phyloP scores from a whole-genome alignment of 2,797 vertebrate species.

The Lophotriccus pileatus region DNA sequence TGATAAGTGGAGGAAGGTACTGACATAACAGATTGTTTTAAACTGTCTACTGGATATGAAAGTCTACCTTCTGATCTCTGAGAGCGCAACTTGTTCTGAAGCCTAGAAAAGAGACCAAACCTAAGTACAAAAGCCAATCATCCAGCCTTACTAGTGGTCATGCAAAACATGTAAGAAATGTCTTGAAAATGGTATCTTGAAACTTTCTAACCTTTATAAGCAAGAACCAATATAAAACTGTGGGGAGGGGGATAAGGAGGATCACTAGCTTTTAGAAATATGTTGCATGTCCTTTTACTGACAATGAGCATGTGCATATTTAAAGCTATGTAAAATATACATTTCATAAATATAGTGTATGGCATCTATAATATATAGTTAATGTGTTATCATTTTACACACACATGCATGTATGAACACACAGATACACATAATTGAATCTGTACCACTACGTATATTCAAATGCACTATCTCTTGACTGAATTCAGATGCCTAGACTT shows the following conservation, averaged over 20 bases:
- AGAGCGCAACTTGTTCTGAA: background rate
- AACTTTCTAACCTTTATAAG: background rate
- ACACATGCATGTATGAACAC: no score
- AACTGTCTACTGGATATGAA: background rate
- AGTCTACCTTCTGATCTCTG: background rate
- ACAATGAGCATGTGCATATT: background rate
- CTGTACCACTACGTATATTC: background rate
- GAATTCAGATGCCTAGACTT: background rate
- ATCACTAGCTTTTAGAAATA: background rate
- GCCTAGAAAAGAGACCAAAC: background rate
- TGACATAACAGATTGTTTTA: background rate
- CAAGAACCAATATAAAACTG: background rate
- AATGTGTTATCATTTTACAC: background rate
- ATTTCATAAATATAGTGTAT: background rate
- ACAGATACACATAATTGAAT: background rate
- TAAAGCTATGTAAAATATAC: background rate
- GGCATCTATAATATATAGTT: background rate
- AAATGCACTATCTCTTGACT: background rate
- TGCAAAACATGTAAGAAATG: background rate
- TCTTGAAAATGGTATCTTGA: background rate
- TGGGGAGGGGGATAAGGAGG: fast-evolving
- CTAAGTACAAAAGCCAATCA: background rate
- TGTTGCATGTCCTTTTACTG: background rate
- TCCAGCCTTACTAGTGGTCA: background rate
- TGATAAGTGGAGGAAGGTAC: background rate